Conservation (phyloP, 2,113 vertebrate species). For the Centropus unirufus region DNA sequence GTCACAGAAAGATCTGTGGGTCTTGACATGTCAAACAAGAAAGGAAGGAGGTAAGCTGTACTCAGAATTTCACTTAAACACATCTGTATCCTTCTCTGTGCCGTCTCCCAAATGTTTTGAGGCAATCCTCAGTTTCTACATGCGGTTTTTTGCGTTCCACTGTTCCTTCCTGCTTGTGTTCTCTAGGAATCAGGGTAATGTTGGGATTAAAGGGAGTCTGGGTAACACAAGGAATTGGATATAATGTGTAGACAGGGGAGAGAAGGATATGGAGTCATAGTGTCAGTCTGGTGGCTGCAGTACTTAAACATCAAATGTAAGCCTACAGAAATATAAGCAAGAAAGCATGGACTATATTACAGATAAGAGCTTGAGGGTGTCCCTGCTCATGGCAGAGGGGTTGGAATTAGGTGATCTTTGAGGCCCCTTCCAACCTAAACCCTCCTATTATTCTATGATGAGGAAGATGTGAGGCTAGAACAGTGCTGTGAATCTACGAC, state of each 20-base stretch:
- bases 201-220: neutral
- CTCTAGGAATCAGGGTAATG: no score
- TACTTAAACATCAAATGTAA: neutral
- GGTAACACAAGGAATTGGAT: neutral
- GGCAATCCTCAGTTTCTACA: neutral
- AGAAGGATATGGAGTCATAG: neutral
- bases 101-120: neutral
- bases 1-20: neutral
- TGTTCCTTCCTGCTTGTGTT: neutral
- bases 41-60: neutral
- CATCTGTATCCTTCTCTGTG: rapidly evolving
- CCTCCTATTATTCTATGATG: no score
- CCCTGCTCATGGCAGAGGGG: no score
- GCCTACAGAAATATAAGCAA: neutral
- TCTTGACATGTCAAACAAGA: neutral
- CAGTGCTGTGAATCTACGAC: no score
- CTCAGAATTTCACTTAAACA: neutral
- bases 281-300: neutral
- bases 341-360: rapidly evolving
- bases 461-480: neutral
- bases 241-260: rapidly evolving
- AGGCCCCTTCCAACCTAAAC: no score
- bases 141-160: neutral
- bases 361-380: neutral
- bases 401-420: no score